Percentiles rank a stretch among this genome's conserved stretches.
phyloP scores from a whole-genome alignment of 2,113 vertebrate species.

The Zosterops pallidus region DNA sequence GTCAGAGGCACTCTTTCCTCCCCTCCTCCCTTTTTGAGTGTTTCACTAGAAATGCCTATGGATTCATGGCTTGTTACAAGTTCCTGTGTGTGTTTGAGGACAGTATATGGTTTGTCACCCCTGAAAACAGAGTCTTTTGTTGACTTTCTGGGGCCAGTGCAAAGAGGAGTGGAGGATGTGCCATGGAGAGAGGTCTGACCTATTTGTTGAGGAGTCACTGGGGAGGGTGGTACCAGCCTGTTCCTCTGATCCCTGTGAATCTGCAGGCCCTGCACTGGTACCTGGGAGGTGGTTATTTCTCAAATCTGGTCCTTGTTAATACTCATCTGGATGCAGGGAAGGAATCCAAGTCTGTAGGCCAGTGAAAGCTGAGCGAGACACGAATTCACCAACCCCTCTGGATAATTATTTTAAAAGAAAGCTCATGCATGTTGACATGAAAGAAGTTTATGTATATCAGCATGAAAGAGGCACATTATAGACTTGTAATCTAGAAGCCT shows the following conservation, averaged over 20 bases:
- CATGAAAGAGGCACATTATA: neutral
- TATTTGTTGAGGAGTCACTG: neutral
- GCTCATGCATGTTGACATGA: neutral
- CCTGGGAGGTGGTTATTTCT: neutral
- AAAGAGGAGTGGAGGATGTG: neutral
- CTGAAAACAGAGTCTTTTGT: neutral
- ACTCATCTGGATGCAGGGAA: neutral
- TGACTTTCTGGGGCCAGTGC: neutral
- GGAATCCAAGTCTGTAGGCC: neutral
- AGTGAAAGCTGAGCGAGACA: neutral
- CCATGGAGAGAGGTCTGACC: neutral
- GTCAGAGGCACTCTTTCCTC: neutral
- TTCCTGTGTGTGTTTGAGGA: neutral
- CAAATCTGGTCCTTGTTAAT: neutral
- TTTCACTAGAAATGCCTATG: neutral
- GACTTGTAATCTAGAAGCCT: slow-evolving; percentile 13
- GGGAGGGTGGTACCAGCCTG: neutral
- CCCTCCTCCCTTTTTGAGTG: neutral
- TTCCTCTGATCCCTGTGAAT: neutral
- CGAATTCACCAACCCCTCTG: neutral
- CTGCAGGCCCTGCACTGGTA: neutral
- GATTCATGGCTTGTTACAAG: neutral
- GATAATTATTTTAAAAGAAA: neutral
- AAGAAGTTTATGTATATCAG: neutral
- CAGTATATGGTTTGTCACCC: neutral